Evolutionary conservation across 30 jellyfish, hydroid and myxozoan genomes (phyloP), one percentile per base, ranked within the genome.

Genomic region (Turritopsis rubra): DNA sequence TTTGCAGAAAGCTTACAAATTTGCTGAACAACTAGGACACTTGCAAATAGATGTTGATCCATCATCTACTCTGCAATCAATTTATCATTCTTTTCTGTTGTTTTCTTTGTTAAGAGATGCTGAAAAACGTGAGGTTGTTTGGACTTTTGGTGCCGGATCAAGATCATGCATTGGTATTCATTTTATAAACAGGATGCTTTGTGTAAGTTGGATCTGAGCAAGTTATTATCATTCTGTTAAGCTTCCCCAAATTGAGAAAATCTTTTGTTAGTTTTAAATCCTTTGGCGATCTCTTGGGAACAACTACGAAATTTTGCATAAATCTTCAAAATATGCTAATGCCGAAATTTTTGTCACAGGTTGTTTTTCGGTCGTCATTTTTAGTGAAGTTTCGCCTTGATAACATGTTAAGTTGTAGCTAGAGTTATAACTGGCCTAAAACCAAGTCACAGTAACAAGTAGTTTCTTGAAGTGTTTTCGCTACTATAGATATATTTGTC

Each of bases 101-200:
- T 18, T 60, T 60, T 18, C 72, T 31, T 27, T 22, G 28, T 74
- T 18, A 80, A 90, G 97, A 16, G 93, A 90, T 17, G 66, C 70
- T 17, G 71, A 52, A 16, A 78, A 83, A 53, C 89, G 89, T n/a
- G 73, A 81, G 28, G 66, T 77, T 54, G 97, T 90, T 1, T 90
- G 97, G 97, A 86, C 97, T 28, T 90, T 90, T 77, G 97, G 97
- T 9, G 92, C 94, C 30, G 97, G 97, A 1, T 66, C 83, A 60
- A 52, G 97, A 65, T 54, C 74, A 7, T 90, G 97, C 79, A 89
- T 90, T 81, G 97, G 97, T 17, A 82, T 81, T 53, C 81, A 82
- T 81, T 79, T 90, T 74, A 90, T 90, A 73, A 86, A 85, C 0
- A 76, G 65, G n/a, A 79, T 90, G 28, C 79, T 90, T 19, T 81